Evolutionary conservation across 2,888 invertebrate species (phyloP), one percentile per base, ranked within the genome.

Genomic region (Galerucella calmariensis): DNA sequence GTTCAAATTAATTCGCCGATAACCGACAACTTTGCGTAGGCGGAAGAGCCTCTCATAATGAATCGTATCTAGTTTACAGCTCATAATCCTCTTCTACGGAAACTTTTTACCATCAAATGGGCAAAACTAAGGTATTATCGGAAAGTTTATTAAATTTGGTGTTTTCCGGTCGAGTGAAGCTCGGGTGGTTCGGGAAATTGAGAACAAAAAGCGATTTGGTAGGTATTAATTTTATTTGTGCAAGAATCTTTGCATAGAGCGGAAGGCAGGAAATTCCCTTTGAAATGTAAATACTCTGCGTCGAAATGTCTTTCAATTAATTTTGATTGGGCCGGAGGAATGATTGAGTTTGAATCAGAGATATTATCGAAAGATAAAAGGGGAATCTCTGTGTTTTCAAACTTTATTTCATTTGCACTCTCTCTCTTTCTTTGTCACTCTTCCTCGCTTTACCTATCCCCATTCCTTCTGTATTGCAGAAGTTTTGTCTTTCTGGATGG

Each of bases 221-320:
- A 72, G 69, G 76, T 72, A 74, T 76, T 76, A 76, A 76, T 76
- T 76, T 72, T 74, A 76, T 76, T 76, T 76, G 76, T 69, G 67
- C 59, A 71, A 68, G 66, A 69, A 73, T 74, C 62, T 72, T 66
- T 61, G 69, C 61, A 72, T 58, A 51, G 69, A 61, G 62, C 69
- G 51, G 41, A 71, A 53, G 48, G 27, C 59, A 61, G 73, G 70
- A 75, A 75, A 73, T 73, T 75, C 74, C 61, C 74, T 76, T 76
- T 76, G 76, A 74, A 76, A 76, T 76, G 76, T 70, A 75, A 75
- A 75, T 75, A 75, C 75, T 66, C 67, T 8, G 48, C 73, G 48
- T 67, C 73, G 75, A 69, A 76, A 76, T 68, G 73, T 76, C 76
- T 74, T 76, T 70, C 68, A 74, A 74, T 76, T 73, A 71, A 76